Evolutionary conservation across 2,797 vertebrate species (phyloP).

Genomic region (Enteromius anoplus): DNA sequence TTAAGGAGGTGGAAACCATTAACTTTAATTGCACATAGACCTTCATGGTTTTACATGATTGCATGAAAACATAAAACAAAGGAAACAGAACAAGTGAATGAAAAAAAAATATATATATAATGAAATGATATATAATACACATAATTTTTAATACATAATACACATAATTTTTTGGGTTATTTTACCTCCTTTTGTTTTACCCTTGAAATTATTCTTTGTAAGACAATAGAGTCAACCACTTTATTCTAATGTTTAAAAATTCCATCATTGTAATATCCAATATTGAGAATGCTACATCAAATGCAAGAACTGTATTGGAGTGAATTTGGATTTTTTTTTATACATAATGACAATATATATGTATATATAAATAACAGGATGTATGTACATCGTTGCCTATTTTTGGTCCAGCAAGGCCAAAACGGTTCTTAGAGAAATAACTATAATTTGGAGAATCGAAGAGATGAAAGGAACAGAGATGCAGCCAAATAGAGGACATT

Average conservation of each 20-base stretch:
- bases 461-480: background rate
- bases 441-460: background rate
- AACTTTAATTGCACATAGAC: background rate
- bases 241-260: background rate
- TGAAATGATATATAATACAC: no score
- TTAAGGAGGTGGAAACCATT: slow-evolving; percentile 19
- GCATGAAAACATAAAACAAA: background rate
- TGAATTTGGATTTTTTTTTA: background rate
- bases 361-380: no score
- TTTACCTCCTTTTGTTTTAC: background rate
- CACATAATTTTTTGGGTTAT: no score
- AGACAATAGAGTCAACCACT: background rate
- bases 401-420: background rate
- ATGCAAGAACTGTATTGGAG: background rate
- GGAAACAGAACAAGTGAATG: background rate
- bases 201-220: background rate
- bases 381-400: background rate
- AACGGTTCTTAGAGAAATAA: background rate
- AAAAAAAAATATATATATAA: background rate
- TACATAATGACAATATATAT: no score
- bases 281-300: background rate
- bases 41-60: background rate
- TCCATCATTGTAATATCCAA: background rate
- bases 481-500: background rate
- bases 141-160: no score